Evolutionary conservation across 2,797 vertebrate genomes (phyloP), one percentile per base, ranked within the genome.

Genomic region (Oceanodroma leucorhoa): DNA sequence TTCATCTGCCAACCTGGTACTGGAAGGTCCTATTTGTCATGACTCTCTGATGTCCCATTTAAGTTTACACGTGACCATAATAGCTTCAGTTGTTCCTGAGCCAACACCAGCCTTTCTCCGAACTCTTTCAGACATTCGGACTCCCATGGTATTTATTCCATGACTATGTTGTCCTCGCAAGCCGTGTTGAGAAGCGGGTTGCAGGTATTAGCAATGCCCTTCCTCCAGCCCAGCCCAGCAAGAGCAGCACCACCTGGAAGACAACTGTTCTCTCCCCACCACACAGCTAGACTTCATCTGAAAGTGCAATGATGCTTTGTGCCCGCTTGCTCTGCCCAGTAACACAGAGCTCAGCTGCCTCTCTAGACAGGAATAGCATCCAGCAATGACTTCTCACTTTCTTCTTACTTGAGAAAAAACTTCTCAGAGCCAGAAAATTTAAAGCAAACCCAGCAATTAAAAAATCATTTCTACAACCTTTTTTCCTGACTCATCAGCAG

Each of bases 161-260:
- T 11, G 13, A 5, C 16, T 24, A 0, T 0, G 2, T 10, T 69
- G 50, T 61, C 38, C 46, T 53, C 5, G 1, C 27, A 36, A 51
- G 24, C 36, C 0, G 0, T 7, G 14, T 2, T 55, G 38, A 51
- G 43, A 69, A 83, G 72, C 8, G 2, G 62, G 45, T 83, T 60
- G 45, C 20, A 57, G 40, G 38, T 11, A 22, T 30, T 3, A 41
- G 32, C 48, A 58, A 6, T 11, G 45, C 5, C 54, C 23, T 41
- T 76, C 19, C 50, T 83, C 14, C 77, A 71, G 38, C 38, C 62
- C 77, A 67, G 34, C 38, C 51, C 62, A 54, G 40, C 16, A 6
- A 30, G 23, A 29, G 19, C 41, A 82, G 48, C 32, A 27, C 0
- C 10, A 32, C 19, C 45, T 24, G 57, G 34, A 32, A 87, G 20